phyloP scores from a whole-genome alignment of 2,797 vertebrate species.

The Chelidonichthys spinosus region DNA sequence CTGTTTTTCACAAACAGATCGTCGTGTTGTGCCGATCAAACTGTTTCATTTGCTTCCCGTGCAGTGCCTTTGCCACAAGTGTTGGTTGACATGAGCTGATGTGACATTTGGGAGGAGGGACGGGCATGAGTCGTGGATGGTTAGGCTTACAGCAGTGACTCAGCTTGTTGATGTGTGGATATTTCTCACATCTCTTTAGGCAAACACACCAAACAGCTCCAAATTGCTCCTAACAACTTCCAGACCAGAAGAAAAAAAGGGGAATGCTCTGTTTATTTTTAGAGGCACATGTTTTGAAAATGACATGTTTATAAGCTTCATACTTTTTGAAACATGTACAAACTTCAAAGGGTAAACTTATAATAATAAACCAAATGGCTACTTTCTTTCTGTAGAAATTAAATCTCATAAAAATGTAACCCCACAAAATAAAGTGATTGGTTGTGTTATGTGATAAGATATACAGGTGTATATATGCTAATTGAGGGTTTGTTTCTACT shows the following conservation, averaged over 20 bases:
- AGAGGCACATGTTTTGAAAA: conserved; percentile 27
- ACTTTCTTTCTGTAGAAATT: background rate
- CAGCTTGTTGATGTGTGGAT: conserved; percentile 72
- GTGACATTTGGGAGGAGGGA: conserved; percentile 72
- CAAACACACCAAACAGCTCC: conserved; percentile 51
- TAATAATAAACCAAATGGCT: background rate
- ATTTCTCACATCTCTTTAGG: conserved; percentile 73
- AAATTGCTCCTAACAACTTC: conserved; percentile 64
- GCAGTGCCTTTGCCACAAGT: conserved; percentile 45
- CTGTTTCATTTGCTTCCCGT: conserved; percentile 41
- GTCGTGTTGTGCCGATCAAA: conserved; percentile 20
- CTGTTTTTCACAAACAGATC: conserved; percentile 23
- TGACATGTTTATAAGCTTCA: conserved; percentile 13
- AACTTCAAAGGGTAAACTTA: background rate
- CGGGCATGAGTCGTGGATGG: conserved; percentile 57
- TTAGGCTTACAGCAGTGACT: conserved; percentile 73
- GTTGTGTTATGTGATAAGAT: background rate
- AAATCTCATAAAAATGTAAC: background rate
- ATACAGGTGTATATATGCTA: background rate
- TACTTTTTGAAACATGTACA: background rate
- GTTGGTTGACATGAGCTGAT: conserved; percentile 66
- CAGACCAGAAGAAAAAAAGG: conserved; percentile 24
- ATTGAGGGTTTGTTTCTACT: conserved; percentile 22
- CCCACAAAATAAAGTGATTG: background rate
- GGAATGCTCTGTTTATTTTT: conserved; percentile 34